phyloP scores from a whole-genome alignment of 2,888 invertebrate genomes.

The Caenorhabditis doughertyi region DNA sequence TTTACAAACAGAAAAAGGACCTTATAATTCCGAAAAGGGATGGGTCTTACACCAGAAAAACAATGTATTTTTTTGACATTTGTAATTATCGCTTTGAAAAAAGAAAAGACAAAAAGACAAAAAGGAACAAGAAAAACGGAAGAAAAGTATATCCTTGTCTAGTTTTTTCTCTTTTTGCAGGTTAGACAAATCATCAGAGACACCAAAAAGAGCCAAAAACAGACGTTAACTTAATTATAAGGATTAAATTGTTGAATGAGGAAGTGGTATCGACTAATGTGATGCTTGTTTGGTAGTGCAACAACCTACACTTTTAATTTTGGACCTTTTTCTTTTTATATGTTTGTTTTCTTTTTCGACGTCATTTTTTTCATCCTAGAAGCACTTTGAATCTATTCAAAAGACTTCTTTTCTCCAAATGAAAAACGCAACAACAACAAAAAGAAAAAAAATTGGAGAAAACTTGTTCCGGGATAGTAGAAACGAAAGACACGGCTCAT shows the following conservation, averaged over 20 bases:
- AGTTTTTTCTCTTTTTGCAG: neutral
- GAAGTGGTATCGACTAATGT: slow-evolving; percentile 2
- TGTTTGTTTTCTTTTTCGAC: slow-evolving; percentile 2
- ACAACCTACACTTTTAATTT: neutral
- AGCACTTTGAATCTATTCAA: slow-evolving; percentile 18
- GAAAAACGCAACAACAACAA: slow-evolving; percentile 11
- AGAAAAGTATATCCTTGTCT: too few relatives aligned
- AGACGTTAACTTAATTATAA: slow-evolving; percentile 1
- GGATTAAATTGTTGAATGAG: neutral
- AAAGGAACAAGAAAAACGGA: neutral
- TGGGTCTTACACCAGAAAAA: slow-evolving; percentile 4
- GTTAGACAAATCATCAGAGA: slow-evolving; percentile 3
- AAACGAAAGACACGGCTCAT: slow-evolving; percentile 25
- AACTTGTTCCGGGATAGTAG: slow-evolving; percentile 10
- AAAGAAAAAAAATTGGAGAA: neutral
- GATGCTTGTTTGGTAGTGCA: neutral
- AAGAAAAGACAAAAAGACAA: neutral
- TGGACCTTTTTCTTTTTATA: neutral
- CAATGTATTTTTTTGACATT: slow-evolving; percentile 47
- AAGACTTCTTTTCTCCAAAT: too few relatives aligned
- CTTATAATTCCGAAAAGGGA: neutral
- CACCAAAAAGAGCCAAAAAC: neutral
- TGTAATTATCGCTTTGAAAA: slow-evolving; percentile 37
- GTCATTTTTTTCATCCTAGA: neutral
- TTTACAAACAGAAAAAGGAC: neutral